A percentile compares a stretch with the other conserved stretches of the same genome.
These are phyloP conservation scores for Holothuria scabra DNA, from an alignment of 53 echinoderm and acorn worm species.

Conservation along the genomic window DNA sequence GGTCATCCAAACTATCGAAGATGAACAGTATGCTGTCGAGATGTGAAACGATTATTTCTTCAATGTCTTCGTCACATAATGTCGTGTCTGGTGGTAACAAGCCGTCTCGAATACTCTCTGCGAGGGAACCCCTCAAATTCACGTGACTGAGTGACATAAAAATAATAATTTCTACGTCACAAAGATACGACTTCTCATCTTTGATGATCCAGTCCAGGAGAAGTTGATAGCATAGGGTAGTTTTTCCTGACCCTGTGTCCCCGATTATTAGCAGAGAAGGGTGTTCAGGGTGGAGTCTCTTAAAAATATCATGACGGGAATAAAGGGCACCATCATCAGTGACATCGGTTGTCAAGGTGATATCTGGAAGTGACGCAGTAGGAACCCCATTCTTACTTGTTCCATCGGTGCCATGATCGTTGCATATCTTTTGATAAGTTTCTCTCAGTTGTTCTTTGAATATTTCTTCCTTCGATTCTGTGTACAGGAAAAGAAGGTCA, in stretches of 20 bases:
- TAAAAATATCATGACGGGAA: conserved; percentile 11
- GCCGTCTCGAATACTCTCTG: neutral
- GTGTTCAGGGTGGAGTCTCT: neutral
- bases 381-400: neutral
- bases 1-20: conserved; percentile 31
- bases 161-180: conserved; percentile 8
- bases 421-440: conserved; percentile 10
- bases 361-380: conserved; percentile 21
- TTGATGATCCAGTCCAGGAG: conserved; percentile 15
- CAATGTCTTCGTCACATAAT: neutral
- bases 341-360: neutral
- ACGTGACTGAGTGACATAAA: conserved; percentile 19
- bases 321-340: neutral
- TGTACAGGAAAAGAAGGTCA: neutral
- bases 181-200: neutral
- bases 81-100: neutral
- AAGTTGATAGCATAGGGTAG: conserved; percentile 10
- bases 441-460: conserved; percentile 20
- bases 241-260: conserved; percentile 20
- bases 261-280: conserved; percentile 23
- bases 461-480: conserved; percentile 19
- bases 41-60: neutral
- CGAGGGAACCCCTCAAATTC: neutral
- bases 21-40: conserved; percentile 29
- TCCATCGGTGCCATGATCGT: neutral